phyloP scores from a whole-genome alignment of 2,113 vertebrate species.

The Ranitomeya variabilis region DNA sequence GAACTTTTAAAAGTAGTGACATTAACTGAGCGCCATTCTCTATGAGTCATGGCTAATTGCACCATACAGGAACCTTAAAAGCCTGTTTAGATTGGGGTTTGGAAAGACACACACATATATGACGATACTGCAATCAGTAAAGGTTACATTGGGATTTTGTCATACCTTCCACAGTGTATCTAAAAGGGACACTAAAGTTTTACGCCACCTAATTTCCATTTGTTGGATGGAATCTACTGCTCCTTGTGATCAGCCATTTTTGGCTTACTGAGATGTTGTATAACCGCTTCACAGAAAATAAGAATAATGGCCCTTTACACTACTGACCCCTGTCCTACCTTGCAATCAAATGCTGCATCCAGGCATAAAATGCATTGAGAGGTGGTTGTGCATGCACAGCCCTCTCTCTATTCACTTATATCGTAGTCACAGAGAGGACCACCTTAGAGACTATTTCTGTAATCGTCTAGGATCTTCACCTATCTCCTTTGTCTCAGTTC shows the following conservation, averaged over 20 bases:
- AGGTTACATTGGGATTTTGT: background rate
- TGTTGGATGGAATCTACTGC: background rate
- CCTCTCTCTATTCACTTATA: too few species aligned
- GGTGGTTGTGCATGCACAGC: too few species aligned
- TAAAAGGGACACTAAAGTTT: background rate
- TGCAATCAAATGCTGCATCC: too few species aligned
- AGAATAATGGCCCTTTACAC: too few species aligned
- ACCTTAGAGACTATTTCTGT: too few species aligned
- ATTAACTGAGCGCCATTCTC: background rate
- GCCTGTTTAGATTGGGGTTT: background rate
- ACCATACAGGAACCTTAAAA: background rate
- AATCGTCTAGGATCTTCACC: too few species aligned
- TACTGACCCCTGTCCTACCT: too few species aligned
- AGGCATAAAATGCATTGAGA: too few species aligned
- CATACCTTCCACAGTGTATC: background rate
- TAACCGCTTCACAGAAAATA: too few species aligned
- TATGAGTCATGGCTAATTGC: background rate
- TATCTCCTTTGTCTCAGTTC: too few species aligned
- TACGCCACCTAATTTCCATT: background rate
- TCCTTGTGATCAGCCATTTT: background rate
- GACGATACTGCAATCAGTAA: background rate
- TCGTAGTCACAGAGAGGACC: too few species aligned
- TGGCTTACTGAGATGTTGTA: background rate
- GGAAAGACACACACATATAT: background rate
- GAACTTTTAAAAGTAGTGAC: background rate